phyloP scores from a whole-genome alignment of 2,888 invertebrate species.

The Monochamus alternatus region DNA sequence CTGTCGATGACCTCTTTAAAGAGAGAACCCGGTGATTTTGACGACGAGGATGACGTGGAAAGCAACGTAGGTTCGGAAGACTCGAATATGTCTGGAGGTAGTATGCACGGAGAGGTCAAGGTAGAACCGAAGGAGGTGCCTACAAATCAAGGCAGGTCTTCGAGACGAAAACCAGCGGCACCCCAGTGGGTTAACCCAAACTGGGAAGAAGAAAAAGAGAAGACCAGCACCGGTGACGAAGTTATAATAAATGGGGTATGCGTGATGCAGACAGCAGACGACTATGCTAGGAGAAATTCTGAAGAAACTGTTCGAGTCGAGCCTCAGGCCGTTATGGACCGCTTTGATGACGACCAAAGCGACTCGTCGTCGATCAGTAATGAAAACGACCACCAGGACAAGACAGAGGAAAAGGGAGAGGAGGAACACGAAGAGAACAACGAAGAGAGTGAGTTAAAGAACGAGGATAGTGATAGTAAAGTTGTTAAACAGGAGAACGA shows the following conservation, averaged over 20 bases:
- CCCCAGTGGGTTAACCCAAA: conserved; percentile 99
- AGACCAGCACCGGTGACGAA: conserved; percentile 79
- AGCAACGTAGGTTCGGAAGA: conserved; percentile 84
- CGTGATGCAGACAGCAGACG: conserved; percentile 90
- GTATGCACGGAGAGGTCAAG: conserved; percentile 76
- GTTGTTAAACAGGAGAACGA: conserved; percentile 76
- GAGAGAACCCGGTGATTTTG: conserved; percentile 84
- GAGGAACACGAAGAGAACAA: conserved; percentile 57
- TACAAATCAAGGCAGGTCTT: conserved; percentile 72
- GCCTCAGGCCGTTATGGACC: conserved; percentile 81
- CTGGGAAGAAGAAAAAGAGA: conserved; percentile 82
- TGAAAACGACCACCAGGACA: conserved; percentile 56
- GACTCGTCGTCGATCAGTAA: conserved; percentile 71
- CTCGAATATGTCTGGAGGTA: conserved; percentile 71
- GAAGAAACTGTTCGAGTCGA: conserved; percentile 85
- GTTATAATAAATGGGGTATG: conserved; percentile 96
- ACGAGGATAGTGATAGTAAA: conserved; percentile 69
- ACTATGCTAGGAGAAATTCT: conserved; percentile 75
- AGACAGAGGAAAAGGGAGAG: conserved; percentile 54
- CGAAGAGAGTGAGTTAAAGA: conserved; percentile 60
- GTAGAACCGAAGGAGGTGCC: conserved; percentile 73
- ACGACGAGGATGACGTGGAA: conserved; percentile 85
- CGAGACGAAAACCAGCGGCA: conserved; percentile 93
- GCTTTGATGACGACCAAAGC: conserved; percentile 74
- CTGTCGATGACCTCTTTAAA: conserved; percentile 89